Evolutionary conservation across 2,888 invertebrate genomes (phyloP).

Genomic region (Pyrochroa serraticornis): DNA sequence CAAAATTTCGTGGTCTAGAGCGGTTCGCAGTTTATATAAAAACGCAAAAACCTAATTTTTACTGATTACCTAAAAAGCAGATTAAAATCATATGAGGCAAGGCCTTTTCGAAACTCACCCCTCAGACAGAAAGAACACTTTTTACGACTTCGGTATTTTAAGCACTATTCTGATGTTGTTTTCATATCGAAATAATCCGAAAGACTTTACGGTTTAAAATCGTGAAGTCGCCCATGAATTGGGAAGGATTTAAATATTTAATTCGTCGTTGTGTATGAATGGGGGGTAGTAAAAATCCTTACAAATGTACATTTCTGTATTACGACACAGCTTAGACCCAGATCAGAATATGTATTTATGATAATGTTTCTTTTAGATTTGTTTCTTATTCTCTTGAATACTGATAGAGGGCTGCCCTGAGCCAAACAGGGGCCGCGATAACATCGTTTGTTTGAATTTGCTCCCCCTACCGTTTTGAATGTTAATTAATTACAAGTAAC

Average conservation of each 20-base stretch:
- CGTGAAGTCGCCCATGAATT: conserved; percentile 18
- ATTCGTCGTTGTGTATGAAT: conserved; percentile 29
- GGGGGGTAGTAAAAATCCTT: conserved; percentile 29
- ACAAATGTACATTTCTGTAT: conserved; percentile 43
- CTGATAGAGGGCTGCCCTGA: conserved; percentile 9
- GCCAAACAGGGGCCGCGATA: background rate
- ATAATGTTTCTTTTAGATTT: conserved; percentile 41
- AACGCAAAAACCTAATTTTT: too few species aligned
- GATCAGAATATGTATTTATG: conserved; percentile 49
- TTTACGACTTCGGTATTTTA: background rate
- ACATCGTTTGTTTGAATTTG: background rate
- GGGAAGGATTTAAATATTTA: conserved; percentile 32
- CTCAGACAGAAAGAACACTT: too few species aligned
- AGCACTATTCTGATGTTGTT: background rate
- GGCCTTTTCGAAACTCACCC: too few species aligned
- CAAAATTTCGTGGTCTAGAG: too few species aligned
- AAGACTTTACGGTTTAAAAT: conserved; percentile 1
- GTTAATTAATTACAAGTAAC: background rate
- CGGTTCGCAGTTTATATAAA: too few species aligned
- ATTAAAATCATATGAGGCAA: too few species aligned
- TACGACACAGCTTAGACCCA: conserved; percentile 36
- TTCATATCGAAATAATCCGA: background rate
- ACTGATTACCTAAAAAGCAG: too few species aligned
- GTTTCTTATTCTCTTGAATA: conserved; percentile 31
- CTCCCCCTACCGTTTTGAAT: background rate